Evolutionary conservation across 2,797 vertebrate species (phyloP), one percentile per base, ranked within the genome.

Genomic region (Sternarchorhynchus goeldii): DNA sequence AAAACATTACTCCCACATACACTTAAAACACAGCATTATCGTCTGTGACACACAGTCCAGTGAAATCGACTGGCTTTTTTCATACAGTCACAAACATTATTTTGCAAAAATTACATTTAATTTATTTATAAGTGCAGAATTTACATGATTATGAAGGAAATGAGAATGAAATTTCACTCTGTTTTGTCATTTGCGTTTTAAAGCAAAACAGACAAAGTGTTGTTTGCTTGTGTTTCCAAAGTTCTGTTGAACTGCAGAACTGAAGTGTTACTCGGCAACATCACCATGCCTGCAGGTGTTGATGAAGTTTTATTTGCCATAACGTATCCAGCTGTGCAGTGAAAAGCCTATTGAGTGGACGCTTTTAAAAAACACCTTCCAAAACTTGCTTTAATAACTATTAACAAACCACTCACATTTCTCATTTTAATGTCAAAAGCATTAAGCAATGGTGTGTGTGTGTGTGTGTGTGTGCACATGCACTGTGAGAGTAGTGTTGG

Each of bases 391-490:
- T 78, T 66, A 71, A 68, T 77, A 45, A 60, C n/a, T 12, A 17
- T 64, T 20, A 41, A 36, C 59, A 64, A 20, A 65, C 60, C 69
- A n/a, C 62, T 66, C 45, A 1, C 58, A 60, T 76, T 8, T 76
- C 32, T 36, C 56, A 57, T 29, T 29, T n/a, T 63, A 66, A 69
- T 39, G 69, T 82, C 71, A 80, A 82, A 74, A 73, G 63, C 69
- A 53, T 73, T 72, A 62, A 50, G 63, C 58, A 12, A 17, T 12
- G 63, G 25, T 57, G 75, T 73, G 75, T 55, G 34, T 67, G 50
- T 55, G 66, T 59, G 55, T 50, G 21, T 60, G 53, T 31, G 56
- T 58, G 66, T 65, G 41, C 31, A 62, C 56, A 57, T 55, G 39
- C 21, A 39, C 41, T 74, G 56, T 60, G 72, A 77, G 70, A 68